Evolutionary conservation across 2,888 invertebrate species (phyloP).

Genomic region (Thumatha senex): DNA sequence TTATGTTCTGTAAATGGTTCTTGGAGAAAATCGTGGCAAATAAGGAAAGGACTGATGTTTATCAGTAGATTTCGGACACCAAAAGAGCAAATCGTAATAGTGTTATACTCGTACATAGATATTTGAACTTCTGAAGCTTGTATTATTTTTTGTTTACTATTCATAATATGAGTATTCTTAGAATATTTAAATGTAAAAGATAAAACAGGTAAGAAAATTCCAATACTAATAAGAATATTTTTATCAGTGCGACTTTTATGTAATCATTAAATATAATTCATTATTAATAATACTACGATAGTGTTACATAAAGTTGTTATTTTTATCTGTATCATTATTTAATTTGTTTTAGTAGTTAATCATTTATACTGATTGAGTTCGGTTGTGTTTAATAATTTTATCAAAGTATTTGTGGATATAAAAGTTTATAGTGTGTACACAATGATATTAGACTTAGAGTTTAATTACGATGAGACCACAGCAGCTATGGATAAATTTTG

Average conservation of each 20-base stretch:
- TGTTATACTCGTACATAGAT: too few species aligned
- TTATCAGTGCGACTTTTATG: too few species aligned
- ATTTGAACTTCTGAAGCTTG: too few species aligned
- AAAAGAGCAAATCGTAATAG: neutral
- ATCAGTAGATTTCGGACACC: slow-evolving; percentile 22
- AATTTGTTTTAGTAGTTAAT: neutral
- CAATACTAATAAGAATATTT: too few species aligned
- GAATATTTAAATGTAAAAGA: too few species aligned
- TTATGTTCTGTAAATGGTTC: slow-evolving; percentile 20
- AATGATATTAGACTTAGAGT: slow-evolving; percentile 73
- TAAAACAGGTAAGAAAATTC: too few species aligned
- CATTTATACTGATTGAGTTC: neutral
- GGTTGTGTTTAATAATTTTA: neutral
- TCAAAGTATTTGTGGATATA: neutral
- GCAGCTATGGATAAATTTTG: slow-evolving; percentile 75
- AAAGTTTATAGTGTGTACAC: neutral
- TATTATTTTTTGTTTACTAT: too few species aligned
- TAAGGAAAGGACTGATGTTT: slow-evolving; percentile 26
- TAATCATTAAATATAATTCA: too few species aligned
- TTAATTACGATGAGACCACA: slow-evolving; percentile 67
- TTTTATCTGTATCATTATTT: neutral
- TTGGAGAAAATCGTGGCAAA: slow-evolving; percentile 25
- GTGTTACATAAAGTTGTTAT: neutral
- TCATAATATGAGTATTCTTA: too few species aligned
- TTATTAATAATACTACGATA: neutral